Evolutionary conservation across 2,888 invertebrate species (phyloP).

Genomic region (Macrosoma leucophasiata): DNA sequence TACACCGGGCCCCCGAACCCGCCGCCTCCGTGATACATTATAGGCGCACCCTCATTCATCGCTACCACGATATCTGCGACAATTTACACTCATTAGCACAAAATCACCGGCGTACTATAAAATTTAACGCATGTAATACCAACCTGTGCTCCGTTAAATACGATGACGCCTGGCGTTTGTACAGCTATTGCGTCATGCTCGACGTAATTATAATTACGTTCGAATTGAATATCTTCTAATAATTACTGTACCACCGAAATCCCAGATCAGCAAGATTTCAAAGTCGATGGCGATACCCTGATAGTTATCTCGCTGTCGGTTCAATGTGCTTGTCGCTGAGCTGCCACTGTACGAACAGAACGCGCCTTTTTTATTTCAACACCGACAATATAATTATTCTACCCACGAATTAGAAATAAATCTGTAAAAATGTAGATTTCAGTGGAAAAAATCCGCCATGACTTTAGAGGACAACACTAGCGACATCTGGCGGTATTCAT

Average conservation of each 20-base stretch:
- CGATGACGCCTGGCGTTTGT: slow-evolving; percentile 40
- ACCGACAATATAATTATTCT: slow-evolving; percentile 62
- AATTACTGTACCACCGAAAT: slow-evolving; percentile 58
- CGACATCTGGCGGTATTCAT: slow-evolving; percentile 60
- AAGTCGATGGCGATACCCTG: slow-evolving; percentile 42
- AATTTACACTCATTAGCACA: too few relatives aligned
- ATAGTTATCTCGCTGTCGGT: slow-evolving; percentile 36
- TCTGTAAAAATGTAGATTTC: slow-evolving; percentile 64
- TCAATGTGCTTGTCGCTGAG: slow-evolving; percentile 43
- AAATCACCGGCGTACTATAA: too few relatives aligned
- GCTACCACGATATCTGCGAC: slow-evolving; percentile 35
- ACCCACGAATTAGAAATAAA: slow-evolving; percentile 66
- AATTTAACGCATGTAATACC: slow-evolving; percentile 35
- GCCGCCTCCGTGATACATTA: slow-evolving; percentile 56
- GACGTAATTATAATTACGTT: slow-evolving; percentile 48
- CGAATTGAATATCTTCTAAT: too few relatives aligned
- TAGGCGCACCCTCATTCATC: slow-evolving; percentile 62
- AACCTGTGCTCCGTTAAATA: slow-evolving; percentile 48
- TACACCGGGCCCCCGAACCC: slow-evolving; percentile 50
- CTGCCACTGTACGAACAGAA: slow-evolving; percentile 51
- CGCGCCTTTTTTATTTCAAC: slow-evolving; percentile 54
- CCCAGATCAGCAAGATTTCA: slow-evolving; percentile 57
- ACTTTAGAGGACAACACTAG: slow-evolving; percentile 59
- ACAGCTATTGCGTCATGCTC: slow-evolving; percentile 62
- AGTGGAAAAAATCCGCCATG: slow-evolving; percentile 71